Base-by-base conservation (phyloP, 2,888 invertebrate genomes). In the Coecobrya sp. region DNA sequence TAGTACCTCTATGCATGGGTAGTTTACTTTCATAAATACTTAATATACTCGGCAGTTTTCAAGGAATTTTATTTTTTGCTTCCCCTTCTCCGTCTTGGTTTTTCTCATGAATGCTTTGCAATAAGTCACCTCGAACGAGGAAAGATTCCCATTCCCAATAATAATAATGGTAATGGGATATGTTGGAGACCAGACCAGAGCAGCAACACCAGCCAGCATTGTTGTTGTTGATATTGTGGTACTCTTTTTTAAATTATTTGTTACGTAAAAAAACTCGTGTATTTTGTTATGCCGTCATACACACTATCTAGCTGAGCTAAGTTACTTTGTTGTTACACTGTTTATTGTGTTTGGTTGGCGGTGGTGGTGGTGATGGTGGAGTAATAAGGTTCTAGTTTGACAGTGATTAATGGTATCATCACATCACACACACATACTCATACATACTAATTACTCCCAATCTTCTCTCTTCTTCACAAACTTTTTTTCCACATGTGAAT, bases 381-480 rank as follows among this genome's bases (percentile, higher is more conserved):
- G 91, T 90, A 89, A 82, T 82, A 82, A 91, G 82, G 52, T 36
- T 81, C 82, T 65, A 55, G 84, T 91, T 87, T 91, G 91, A 91
- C 91, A 91, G 85, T 91, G 91, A 91, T 91, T 91, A 91, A 91
- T 91, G 91, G 91, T 91, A 87, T 91, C 91, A 91, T 87, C 91
- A 73, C 49, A 49, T 49, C 62, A 11, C 62, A 62, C 25, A 62
- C 25, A 25, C 22, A 62, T 62, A 25, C 25, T 62, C 62, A 11
- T 62, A 59, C 19, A n/a, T 59, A 4, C n/a, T 19, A n/a, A n/a
- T n/a, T 19, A 62, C 25, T 19, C 19, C 4, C 8, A 62, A 62
- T 25, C 22, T 59, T 59, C 59, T 59, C 16, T 62, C 62, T 62
- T 62, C 22, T 25, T 62, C 22, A 62, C 25, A 25, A 25, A 13